Evolutionary conservation across 2,888 invertebrate species (phyloP), one percentile per base, ranked within the genome.

Genomic region (Sialis fuliginosa): DNA sequence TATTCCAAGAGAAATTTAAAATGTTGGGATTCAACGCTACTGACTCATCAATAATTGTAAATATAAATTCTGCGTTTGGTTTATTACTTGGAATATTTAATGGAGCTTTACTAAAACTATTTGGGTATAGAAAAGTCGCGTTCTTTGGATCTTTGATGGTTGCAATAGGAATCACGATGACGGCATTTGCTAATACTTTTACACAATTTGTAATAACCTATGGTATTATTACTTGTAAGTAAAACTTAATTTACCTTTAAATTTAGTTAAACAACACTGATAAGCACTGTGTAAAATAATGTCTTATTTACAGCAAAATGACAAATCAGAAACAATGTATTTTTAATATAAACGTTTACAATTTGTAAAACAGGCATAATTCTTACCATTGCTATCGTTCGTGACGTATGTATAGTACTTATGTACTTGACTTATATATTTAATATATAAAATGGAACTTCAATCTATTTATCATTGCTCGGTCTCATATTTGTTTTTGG

Each of bases 181-280:
- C 79, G 1, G 62, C 78, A 6, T 67, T 67, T 47, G 69, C 76
- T 1, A 65, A 63, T 4, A 70, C 62, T 35, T 79, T 81, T 56
- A 60, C 67, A 55, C 62, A 72, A 39, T 76, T 79, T 55, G 61
- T 82, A 48, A 59, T 81, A 44, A 70, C 74, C 1, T 81, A 80
- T 62, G 78, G 81, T 60, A 64, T 81, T 58, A 69, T 81, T 54
- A 72, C 77, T 60, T 79, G 82, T 81, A 65, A 75, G 79, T 74
- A 39, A 31, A 33, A n/a, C 13, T 5, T 5, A 13, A 1, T 6
- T 6, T 6, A 22, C 22, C 22, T 22, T 22, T 22, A 22, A 2
- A 2, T 22, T 2, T 22, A 22, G 22, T 22, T 2, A 22, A 22
- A 22, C 4, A 22, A 22, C 22, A 22, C 22, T 22, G 22, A 22